Evolutionary conservation across 2,113 vertebrate genomes (phyloP), one percentile per base, ranked within the genome.

Genomic region (Nothocercus nigrocapillus): DNA sequence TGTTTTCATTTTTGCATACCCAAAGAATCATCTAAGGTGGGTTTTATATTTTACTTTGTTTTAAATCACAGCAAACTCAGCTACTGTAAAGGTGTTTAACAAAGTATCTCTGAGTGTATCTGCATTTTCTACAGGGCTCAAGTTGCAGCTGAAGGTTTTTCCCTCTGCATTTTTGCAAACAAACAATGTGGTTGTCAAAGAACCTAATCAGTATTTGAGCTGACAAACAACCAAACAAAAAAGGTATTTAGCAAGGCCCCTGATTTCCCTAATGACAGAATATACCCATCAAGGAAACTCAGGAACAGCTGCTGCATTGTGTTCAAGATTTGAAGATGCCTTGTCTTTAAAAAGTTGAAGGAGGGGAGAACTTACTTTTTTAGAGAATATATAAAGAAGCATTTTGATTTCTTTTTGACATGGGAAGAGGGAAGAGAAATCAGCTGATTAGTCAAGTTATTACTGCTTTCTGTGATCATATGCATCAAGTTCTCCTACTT

Each of bases 241-340:
- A 96, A 93, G 58, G 51, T 92, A 95, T 95, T 97, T 97, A 96
- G 82, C 97, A 96, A 93, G 79, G 78, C 96, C 81, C 95, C 93
- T 96, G 89, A 97, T 97, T 97, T 97, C 94, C 93, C 96, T 94
- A 96, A 96, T 97, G 89, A 85, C 80, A 96, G 81, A 96, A 96
- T 96, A 95, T 89, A 97, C 79, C 85, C 85, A 95, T 88, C 88
- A 86, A 97, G 92, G 79, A 96, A 96, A 93, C 76, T 72, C 82
- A 77, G 87, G 92, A 94, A 90, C 95, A 97, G 86, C 93, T 96
- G 85, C 66, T 94, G 66, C 63, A 76, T 97, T 96, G 88, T 96
- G 87, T 96, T 94, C 90, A 73, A 74, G 86, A 90, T 96, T 96
- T 96, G 90, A 92, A 82, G 92, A 93, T 80, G 82, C 96, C 87